Conservation (phyloP, 2,113 vertebrate genomes). For the Oenanthe oenanthe region DNA sequence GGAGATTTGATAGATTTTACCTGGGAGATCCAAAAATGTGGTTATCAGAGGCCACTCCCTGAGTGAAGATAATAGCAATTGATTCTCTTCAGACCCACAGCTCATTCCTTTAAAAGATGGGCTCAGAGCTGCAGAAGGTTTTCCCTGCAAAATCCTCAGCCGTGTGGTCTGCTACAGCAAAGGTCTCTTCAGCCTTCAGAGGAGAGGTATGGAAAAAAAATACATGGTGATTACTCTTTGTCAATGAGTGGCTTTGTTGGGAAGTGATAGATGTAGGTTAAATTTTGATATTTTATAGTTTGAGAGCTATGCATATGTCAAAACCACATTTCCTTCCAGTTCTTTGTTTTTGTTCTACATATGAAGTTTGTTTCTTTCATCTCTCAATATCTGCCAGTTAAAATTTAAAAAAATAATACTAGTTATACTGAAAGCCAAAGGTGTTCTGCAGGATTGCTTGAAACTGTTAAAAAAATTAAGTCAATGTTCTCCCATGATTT, state of each 20-base stretch:
- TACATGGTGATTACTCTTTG: neutral
- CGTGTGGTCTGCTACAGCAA: neutral
- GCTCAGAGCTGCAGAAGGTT: neutral
- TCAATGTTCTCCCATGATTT: neutral
- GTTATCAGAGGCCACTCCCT: constrained; percentile 7
- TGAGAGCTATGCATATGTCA: neutral
- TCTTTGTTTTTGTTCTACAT: neutral
- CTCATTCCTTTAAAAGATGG: neutral
- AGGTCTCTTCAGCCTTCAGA: neutral
- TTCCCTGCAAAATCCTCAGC: neutral
- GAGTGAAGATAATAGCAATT: neutral
- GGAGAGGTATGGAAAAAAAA: constrained; percentile 13
- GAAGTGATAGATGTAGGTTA: neutral
- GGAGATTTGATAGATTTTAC: neutral
- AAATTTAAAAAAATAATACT: neutral
- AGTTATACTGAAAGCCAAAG: neutral
- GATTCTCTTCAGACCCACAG: neutral
- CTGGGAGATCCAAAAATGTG: neutral
- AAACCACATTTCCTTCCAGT: neutral
- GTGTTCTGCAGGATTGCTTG: neutral
- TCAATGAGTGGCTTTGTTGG: neutral
- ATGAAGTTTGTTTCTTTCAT: neutral
- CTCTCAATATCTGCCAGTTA: neutral
- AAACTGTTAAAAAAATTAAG: neutral
- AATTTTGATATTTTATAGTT: neutral